Evolutionary conservation across 2,113 vertebrate genomes (phyloP), one percentile per base, ranked within the genome.

Genomic region (Muscicapa adusta): DNA sequence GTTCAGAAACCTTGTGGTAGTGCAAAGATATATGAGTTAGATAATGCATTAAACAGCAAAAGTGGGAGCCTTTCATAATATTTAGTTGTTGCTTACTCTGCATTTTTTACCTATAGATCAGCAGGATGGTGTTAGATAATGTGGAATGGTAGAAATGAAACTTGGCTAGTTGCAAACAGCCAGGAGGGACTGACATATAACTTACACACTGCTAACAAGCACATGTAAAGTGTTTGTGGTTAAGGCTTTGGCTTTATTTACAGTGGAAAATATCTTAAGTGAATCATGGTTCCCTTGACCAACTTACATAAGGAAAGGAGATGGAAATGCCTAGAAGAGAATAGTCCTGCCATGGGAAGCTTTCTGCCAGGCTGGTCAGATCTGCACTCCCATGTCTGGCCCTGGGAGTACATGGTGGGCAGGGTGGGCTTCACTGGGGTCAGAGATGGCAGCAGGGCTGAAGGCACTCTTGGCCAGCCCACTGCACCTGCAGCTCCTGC

Each of bases 81-180:
- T 28, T 72, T 40, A 25, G 26, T 61, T 91, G 23, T 66, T 94
- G 79, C 88, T 96, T 92, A 73, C 48, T 36, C 16, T 22, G 62
- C 71, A 23, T 12, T 53, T 91, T 92, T 88, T 95, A 67, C 14
- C 65, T 88, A 5, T 50, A 67, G 75, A 78, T 86, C 88, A 95
- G 79, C 92, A 95, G 68, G 50, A 85, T 86, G 24, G 40, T 26
- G 19, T 71, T 71, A 95, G 79, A 80, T 48, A 54, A 23, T 15
- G 26, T 29, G 51, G 42, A 94, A 93, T 72, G 34, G 65, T 72
- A 95, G 90, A 88, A 94, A 74, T 90, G 60, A 94, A 62, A 72
- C 60, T 87, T 91, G 87, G 81, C 50, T 56, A 22, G 8, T 8
- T 79, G 67, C 73, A 91, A 78, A 90, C 91, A 63, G 28, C 60